Evolutionary conservation across 2,888 invertebrate species (phyloP), one percentile per base, ranked within the genome.

Genomic region (Meta bourneti): DNA sequence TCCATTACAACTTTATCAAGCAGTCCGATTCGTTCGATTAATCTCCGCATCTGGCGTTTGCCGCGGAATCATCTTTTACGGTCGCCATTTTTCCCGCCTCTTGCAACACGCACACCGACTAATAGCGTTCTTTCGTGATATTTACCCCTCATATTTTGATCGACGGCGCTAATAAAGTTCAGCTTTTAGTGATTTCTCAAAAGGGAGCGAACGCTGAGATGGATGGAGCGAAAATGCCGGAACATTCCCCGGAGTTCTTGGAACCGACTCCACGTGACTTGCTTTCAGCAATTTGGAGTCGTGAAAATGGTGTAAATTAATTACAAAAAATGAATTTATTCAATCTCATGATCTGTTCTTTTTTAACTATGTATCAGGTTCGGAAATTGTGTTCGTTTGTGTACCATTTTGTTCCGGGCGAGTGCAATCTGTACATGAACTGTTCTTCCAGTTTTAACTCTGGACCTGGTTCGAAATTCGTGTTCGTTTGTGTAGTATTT

Each of bases 1-100:
- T 86, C 91, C 86, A 91, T 87, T 91, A 91, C 91, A 91, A 91
- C 91, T 91, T 91, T 91, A 91, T 91, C 81, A 91, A 86, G 82
- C 19, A 20, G n/a, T 74, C 81, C 74, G 61, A 81, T 88, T 88
- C 61, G 51, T 87, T 91, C 91, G 81, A 91, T 91, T 91, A 91
- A 91, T 91, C 91, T 91, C 75, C 77, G 51, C 91, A 87, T 91
- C 91, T 91, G 91, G 86, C 75, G 81, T 70, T 88, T 74, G 52
- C 81, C 49, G 81, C 52, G 84, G 91, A 87, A 91, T 80, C 91
- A 91, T 82, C 87, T 87, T 87, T 87, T 91, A 82, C 90, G 20
- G 81, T 19, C 49, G 80, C 74, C 69, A 61, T 85, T 48, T 77
- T 85, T 77, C 85, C 85, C 85, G 77, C 85, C 85, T 77, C 61